phyloP scores from a whole-genome alignment of 2,113 vertebrate genomes.

The Nyctibius bracteatus region DNA sequence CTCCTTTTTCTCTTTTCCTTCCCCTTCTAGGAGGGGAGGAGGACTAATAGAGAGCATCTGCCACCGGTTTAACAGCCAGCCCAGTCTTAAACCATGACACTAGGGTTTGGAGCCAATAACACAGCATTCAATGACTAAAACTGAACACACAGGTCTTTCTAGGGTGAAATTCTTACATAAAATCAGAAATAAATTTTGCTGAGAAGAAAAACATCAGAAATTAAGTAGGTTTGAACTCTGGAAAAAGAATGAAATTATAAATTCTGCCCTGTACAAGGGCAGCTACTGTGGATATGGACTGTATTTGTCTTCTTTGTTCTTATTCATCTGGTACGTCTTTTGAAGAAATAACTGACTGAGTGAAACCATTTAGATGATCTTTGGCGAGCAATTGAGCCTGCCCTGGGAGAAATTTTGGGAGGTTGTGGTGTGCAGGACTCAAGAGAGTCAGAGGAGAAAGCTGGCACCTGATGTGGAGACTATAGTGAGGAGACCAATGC shows the following conservation, averaged over 20 bases:
- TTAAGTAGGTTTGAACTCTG: neutral
- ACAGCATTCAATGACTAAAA: neutral
- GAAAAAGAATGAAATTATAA: neutral
- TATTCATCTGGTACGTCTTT: neutral
- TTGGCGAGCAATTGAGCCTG: neutral
- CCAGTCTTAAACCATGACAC: too few relatives aligned
- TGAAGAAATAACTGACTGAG: neutral
- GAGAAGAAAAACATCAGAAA: neutral
- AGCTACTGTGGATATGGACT: neutral
- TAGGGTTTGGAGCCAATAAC: neutral
- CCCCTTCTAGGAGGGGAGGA: too few relatives aligned
- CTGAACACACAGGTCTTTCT: neutral
- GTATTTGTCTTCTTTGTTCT: neutral
- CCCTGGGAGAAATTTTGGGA: neutral
- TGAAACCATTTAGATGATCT: neutral
- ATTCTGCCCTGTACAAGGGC: neutral
- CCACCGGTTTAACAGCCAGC: too few relatives aligned
- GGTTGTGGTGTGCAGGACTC: neutral
- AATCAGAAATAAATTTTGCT: neutral
- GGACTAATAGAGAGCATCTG: too few relatives aligned
- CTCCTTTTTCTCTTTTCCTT: too few relatives aligned
- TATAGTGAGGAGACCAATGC: fast-evolving
- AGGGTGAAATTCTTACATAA: neutral
- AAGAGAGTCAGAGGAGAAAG: neutral
- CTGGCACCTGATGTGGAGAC: fast-evolving